A percentile compares a stretch with the other conserved stretches of the same genome.
Evolutionary conservation across 2,888 invertebrate genomes (phyloP).

Genomic region (Apodemia arnacis): DNA sequence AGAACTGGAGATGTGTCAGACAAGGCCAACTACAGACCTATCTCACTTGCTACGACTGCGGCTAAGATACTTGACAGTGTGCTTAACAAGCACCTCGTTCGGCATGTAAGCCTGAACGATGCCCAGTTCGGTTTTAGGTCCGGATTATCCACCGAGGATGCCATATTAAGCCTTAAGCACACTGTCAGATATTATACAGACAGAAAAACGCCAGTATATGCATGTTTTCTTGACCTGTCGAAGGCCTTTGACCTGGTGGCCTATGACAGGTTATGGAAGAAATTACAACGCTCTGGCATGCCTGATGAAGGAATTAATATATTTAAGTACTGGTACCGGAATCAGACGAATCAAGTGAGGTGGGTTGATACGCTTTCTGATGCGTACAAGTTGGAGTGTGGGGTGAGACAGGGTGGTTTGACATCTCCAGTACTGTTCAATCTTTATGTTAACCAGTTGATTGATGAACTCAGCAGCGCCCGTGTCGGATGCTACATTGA

Average conservation of each 20-base stretch:
- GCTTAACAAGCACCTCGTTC: no score
- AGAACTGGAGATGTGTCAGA: no score
- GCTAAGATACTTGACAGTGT: no score
- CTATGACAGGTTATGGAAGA: not conserved
- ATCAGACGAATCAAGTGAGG: slow-evolving; percentile 20
- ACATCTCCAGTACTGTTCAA: slow-evolving; percentile 25
- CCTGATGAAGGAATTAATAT: not conserved
- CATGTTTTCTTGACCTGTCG: slow-evolving; percentile 7
- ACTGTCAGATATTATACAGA: not conserved
- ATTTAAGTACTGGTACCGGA: slow-evolving; percentile 27
- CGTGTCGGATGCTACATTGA: slow-evolving; percentile 35
- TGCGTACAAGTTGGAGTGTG: slow-evolving; percentile 17
- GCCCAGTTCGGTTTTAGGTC: no score
- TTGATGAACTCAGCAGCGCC: slow-evolving; percentile 34
- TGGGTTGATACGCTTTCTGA: slow-evolving; percentile 2
- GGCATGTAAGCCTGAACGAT: no score
- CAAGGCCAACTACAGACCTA: no score
- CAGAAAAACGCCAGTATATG: slow-evolving; percentile 6
- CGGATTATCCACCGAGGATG: no score
- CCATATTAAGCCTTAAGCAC: no score
- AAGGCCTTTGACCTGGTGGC: not conserved
- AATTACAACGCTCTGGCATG: not conserved
- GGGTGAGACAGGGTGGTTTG: slow-evolving; percentile 15
- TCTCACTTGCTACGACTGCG: no score
- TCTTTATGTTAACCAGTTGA: slow-evolving; percentile 41